phyloP scores from a whole-genome alignment of 2,797 vertebrate genomes.

The Poeciliopsis infans region DNA sequence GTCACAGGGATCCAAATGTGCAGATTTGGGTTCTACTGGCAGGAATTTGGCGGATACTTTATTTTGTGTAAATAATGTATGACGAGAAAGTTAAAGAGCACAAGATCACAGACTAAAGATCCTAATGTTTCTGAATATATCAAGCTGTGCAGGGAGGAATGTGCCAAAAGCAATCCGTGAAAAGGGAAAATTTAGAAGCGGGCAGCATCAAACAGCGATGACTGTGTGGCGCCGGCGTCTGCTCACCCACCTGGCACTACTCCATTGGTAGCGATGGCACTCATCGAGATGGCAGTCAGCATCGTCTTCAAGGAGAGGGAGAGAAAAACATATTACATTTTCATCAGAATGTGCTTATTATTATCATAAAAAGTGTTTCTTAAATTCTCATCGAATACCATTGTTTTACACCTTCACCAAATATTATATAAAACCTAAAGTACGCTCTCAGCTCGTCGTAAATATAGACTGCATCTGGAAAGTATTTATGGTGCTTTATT shows the following conservation, averaged over 20 bases:
- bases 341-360: slow-evolving; percentile 10
- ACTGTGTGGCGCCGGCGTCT: slow-evolving; percentile 67
- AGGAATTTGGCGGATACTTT: slow-evolving; percentile 48
- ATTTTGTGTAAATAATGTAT: slow-evolving; percentile 63
- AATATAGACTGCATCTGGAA: not conserved
- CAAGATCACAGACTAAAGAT: slow-evolving; percentile 56
- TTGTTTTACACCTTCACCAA: not conserved
- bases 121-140: slow-evolving; percentile 63
- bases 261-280: slow-evolving; percentile 97
- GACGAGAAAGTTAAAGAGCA: slow-evolving; percentile 54
- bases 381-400: not conserved
- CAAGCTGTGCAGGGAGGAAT: slow-evolving; percentile 59
- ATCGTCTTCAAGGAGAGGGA: slow-evolving; percentile 85
- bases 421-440: not conserved
- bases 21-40: slow-evolving; percentile 21
- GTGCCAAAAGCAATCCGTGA: slow-evolving; percentile 69
- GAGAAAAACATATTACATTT: slow-evolving; percentile 18
- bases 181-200: slow-evolving; percentile 65
- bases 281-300: slow-evolving; percentile 99
- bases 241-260: slow-evolving; percentile 96
- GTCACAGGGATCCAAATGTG: slow-evolving; percentile 25
- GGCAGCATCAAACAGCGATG: slow-evolving; percentile 69
- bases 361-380: not conserved
- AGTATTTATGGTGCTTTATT: no score
- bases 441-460: not conserved